These are phyloP conservation scores for Sturmia bella DNA, from an alignment of 2,888 invertebrate species.

Conservation along the genomic window DNA sequence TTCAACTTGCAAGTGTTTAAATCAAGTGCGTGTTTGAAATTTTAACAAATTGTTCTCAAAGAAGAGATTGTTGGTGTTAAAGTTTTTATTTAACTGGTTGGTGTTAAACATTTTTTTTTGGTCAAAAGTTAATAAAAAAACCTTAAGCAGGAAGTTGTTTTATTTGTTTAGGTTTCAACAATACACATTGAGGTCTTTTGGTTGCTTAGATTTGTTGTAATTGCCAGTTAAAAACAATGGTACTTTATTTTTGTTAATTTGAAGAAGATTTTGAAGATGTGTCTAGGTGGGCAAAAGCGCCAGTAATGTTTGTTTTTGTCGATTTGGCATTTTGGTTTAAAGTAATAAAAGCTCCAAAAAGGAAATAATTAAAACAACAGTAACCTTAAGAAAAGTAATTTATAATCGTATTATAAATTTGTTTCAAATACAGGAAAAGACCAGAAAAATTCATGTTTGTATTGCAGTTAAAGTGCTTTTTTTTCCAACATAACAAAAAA, in stretches of 20 bases:
- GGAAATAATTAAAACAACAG: neutral
- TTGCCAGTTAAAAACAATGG: constrained; percentile 32
- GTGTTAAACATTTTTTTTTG: constrained; percentile 22
- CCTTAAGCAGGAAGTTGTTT: constrained; percentile 66
- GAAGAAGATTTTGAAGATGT: constrained; percentile 6
- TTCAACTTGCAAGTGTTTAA: constrained; percentile 44
- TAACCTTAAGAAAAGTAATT: too few relatives aligned
- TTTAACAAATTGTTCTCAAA: constrained; percentile 60
- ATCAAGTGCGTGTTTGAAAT: constrained; percentile 68
- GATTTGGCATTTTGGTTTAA: constrained; percentile 32
- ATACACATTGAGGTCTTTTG: constrained; percentile 20
- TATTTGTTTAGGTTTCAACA: constrained; percentile 59
- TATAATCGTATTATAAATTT: too few relatives aligned
- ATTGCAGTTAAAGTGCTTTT: too few relatives aligned
- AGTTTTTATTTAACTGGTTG: constrained; percentile 1
- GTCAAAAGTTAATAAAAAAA: constrained; percentile 35
- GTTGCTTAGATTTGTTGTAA: neutral
- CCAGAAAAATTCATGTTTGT: too few relatives aligned
- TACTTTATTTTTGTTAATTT: constrained; percentile 39
- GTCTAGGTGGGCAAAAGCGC: neutral
- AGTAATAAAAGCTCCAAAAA: neutral
- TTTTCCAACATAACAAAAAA: too few relatives aligned
- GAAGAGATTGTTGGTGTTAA: constrained; percentile 23
- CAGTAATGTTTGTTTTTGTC: neutral
- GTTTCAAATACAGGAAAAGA: too few relatives aligned